These are phyloP conservation scores for Diadema setosum DNA, from an alignment of 35 echinoderm and acorn worm species.

Conservation along the genomic window DNA sequence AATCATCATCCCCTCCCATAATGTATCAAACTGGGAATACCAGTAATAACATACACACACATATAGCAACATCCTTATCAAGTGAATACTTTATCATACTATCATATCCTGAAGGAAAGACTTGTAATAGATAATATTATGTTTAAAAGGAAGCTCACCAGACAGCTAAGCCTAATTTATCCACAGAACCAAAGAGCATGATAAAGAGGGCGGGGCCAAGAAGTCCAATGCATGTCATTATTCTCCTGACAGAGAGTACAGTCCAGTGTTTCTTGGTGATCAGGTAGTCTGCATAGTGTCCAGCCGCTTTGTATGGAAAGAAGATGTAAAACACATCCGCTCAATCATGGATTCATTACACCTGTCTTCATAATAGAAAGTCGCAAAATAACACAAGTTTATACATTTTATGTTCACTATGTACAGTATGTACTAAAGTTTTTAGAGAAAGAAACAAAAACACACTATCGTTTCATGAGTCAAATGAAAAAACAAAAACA, in stretches of 20 bases:
- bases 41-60: not conserved
- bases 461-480: too few relatives aligned
- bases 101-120: not conserved
- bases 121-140: too few relatives aligned
- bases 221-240: conserved; percentile 89
- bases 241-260: conserved; percentile 69
- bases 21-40: not conserved
- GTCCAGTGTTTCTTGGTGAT: conserved; percentile 89
- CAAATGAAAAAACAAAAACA: too few relatives aligned
- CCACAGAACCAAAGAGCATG: conserved; percentile 69
- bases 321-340: not conserved
- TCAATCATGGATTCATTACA: too few relatives aligned
- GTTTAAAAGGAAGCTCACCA: too few relatives aligned
- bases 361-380: too few relatives aligned
- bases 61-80: not conserved
- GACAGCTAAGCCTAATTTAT: conserved; percentile 72
- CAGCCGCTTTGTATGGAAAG: conserved; percentile 53
- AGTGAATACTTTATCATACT: not conserved
- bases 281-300: conserved; percentile 84
- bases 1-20: too few relatives aligned
- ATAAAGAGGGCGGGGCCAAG: conserved; percentile 84
- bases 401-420: too few relatives aligned
- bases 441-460: too few relatives aligned
- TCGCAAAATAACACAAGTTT: too few relatives aligned
- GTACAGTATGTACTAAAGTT: too few relatives aligned